These are phyloP conservation scores for Brachionus rotundiformis DNA, from an alignment of 1,140 invertebrate species.

Conservation along the genomic window DNA sequence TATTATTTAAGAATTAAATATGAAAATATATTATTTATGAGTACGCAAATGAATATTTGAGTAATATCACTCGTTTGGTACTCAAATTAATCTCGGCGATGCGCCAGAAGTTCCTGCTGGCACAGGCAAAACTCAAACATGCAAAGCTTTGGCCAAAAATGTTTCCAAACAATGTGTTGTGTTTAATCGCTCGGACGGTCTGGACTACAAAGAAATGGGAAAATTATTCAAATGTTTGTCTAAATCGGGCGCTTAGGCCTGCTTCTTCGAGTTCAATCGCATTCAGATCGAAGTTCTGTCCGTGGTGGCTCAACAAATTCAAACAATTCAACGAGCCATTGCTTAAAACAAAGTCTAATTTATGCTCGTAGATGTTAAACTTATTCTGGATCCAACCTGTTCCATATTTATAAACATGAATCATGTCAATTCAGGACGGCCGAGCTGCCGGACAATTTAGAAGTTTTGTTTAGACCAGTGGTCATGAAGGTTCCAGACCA, in stretches of 20 bases:
- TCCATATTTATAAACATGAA: conserved; percentile 72
- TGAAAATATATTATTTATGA: no score
- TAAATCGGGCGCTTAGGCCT: conserved; percentile 65
- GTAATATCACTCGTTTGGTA: conserved; percentile 61
- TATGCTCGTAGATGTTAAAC: conserved; percentile 64
- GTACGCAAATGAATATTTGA: conserved; percentile 73
- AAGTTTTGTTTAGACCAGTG: conserved; percentile 94
- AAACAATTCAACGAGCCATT: conserved; percentile 63
- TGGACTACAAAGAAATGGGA: conserved; percentile 65
- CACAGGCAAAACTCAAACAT: conserved; percentile 76
- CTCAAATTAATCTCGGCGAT: conserved; percentile 65
- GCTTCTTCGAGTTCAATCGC: conserved; percentile 65
- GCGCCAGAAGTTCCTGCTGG: conserved; percentile 65
- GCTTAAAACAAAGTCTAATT: conserved; percentile 56
- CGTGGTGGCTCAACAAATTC: conserved; percentile 72
- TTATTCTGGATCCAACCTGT: conserved; percentile 62
- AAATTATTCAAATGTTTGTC: conserved; percentile 66
- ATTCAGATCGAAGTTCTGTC: conserved; percentile 89
- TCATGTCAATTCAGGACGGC: conserved; percentile 91
- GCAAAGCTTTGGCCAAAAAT: conserved; percentile 67
- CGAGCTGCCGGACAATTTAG: conserved; percentile 94
- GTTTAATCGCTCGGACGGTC: conserved; percentile 66
- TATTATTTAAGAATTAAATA: no score
- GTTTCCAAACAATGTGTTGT: conserved; percentile 66
- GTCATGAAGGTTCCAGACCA: conserved; percentile 92